Conservation (phyloP, 2,888 invertebrate genomes). For the Eupelmus urozonus region DNA sequence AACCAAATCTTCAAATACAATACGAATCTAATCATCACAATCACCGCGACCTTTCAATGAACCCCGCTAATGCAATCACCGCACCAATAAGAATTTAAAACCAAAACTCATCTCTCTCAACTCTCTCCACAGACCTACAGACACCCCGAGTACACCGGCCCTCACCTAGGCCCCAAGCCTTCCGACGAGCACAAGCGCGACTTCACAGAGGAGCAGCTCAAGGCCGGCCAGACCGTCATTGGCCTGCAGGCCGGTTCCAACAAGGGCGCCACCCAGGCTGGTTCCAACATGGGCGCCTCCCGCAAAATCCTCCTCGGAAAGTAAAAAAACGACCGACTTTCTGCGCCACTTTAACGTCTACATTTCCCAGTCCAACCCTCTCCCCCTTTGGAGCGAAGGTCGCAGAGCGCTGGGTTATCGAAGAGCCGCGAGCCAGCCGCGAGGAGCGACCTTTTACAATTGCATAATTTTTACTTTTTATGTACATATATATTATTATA, state of each 20-base stretch:
- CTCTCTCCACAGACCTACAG: constrained; percentile 85
- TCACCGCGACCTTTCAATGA: too few relatives aligned
- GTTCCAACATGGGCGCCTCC: constrained; percentile 92
- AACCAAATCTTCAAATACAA: too few relatives aligned
- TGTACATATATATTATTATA: constrained; percentile 59
- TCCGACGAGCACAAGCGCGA: constrained; percentile 95
- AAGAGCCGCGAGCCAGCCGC: background rate
- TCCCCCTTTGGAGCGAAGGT: too few relatives aligned
- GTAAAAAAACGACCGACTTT: constrained; percentile 77
- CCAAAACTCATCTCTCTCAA: too few relatives aligned
- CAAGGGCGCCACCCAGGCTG: constrained; percentile 96
- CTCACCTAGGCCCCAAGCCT: constrained; percentile 95
- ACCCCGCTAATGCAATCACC: too few relatives aligned
- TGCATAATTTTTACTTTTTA: constrained; percentile 60
- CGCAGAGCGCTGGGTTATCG: too few relatives aligned
- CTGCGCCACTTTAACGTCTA: background rate
- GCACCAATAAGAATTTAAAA: too few relatives aligned
- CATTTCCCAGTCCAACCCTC: background rate
- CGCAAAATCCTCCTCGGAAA: constrained; percentile 95
- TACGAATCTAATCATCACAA: too few relatives aligned
- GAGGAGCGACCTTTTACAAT: background rate
- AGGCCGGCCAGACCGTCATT: constrained; percentile 92
- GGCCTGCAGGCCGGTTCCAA: constrained; percentile 97
- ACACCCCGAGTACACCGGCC: constrained; percentile 91
- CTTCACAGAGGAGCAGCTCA: constrained; percentile 93